These are phyloP conservation scores for Drosophila conformis DNA, from an alignment of 2,888 invertebrate genomes.

Conservation along the genomic window DNA sequence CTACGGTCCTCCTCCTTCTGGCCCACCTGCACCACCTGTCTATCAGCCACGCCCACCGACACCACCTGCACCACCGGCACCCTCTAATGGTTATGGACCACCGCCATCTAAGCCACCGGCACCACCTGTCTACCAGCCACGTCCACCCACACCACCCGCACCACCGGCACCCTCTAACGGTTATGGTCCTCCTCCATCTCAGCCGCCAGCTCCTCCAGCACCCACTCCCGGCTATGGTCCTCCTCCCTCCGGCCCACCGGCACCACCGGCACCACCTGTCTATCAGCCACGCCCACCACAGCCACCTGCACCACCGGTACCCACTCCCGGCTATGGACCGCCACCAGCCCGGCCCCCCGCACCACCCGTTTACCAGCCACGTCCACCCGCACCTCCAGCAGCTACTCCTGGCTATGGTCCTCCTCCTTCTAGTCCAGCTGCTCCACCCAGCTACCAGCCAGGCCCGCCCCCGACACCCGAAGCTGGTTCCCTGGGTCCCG, in stretches of 20 bases:
- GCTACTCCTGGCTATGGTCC: slow-evolving; percentile 31
- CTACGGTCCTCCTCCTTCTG: no score
- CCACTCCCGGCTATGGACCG: slow-evolving; percentile 34
- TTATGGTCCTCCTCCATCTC: slow-evolving; percentile 31
- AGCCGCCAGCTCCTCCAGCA: background rate
- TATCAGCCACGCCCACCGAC: no score
- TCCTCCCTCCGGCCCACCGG: no score
- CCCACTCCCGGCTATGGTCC: no score
- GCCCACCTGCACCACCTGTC: slow-evolving; percentile 28
- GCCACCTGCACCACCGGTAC: slow-evolving; percentile 32
- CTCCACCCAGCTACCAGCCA: slow-evolving; percentile 38
- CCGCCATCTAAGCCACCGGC: background rate
- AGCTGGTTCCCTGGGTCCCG: slow-evolving; percentile 81
- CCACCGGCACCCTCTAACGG: slow-evolving; percentile 33
- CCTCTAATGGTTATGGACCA: background rate
- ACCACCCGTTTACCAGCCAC: slow-evolving; percentile 54
- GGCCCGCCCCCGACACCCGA: slow-evolving; percentile 54
- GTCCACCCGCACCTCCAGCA: slow-evolving; percentile 47
- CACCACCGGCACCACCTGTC: slow-evolving; percentile 20
- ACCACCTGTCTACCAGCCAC: slow-evolving; percentile 40
- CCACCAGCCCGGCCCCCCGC: slow-evolving; percentile 50
- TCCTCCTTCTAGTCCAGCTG: slow-evolving; percentile 28
- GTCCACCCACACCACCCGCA: slow-evolving; percentile 36
- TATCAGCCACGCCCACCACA: slow-evolving; percentile 44
- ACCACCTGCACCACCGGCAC: slow-evolving; percentile 17